Conservation (phyloP, 1,140 invertebrate genomes). For the Drosophila leontia region DNA sequence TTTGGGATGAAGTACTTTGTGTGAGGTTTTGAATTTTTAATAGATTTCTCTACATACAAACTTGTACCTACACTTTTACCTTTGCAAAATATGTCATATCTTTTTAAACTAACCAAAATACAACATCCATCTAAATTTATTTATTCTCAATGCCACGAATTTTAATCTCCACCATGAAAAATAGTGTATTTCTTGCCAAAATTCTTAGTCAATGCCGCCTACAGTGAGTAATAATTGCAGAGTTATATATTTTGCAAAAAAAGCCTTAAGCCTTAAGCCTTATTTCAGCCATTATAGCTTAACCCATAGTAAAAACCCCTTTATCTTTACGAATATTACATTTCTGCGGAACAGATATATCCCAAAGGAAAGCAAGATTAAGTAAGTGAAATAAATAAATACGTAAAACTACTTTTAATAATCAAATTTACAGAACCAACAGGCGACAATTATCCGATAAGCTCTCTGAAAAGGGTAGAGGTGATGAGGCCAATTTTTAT, state of each 20-base stretch:
- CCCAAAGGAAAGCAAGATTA: not conserved
- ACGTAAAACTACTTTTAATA: too few species aligned
- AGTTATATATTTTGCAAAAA: not conserved
- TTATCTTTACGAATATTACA: not conserved
- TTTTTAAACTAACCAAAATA: not conserved
- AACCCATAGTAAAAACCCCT: not conserved
- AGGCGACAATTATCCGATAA: too few species aligned
- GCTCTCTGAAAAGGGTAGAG: too few species aligned
- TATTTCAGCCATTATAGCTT: too few species aligned
- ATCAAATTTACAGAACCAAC: too few species aligned
- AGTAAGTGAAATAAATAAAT: not conserved
- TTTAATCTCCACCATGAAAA: not conserved
- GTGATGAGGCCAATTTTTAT: too few species aligned
- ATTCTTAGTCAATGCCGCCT: not conserved
- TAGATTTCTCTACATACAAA: not conserved
- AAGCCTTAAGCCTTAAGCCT: too few species aligned
- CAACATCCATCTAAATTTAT: constrained; percentile 1
- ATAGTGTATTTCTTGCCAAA: not conserved
- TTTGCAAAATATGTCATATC: not conserved
- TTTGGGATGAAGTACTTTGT: not conserved
- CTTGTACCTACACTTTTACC: not conserved
- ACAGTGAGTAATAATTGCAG: not conserved
- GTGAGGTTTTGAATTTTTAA: too few species aligned
- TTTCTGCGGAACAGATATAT: not conserved
- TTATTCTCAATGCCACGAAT: not conserved